phyloP scores from a whole-genome alignment of 35 echinoderm and acorn worm species.

The Diadema setosum region DNA sequence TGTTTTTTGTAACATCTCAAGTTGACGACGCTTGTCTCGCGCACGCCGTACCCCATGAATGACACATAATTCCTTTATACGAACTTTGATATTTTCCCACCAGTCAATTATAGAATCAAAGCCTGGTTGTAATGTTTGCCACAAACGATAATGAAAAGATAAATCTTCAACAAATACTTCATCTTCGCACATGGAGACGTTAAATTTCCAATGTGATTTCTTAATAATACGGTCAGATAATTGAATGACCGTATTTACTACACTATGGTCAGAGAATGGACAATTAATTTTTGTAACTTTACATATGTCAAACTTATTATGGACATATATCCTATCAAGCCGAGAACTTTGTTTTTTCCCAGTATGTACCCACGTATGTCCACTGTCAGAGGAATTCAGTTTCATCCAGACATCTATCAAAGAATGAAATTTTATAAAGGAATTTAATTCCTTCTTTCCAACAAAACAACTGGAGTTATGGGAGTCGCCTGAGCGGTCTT shows the following conservation, averaged over 20 bases:
- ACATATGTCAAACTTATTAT: not conserved
- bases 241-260: not conserved
- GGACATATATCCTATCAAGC: not conserved
- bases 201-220: conserved; percentile 8
- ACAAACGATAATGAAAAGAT: not conserved
- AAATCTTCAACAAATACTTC: not conserved
- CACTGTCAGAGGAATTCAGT: not conserved
- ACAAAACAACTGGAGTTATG: not conserved
- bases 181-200: not conserved
- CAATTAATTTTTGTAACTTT: not conserved
- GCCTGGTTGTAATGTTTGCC: not conserved
- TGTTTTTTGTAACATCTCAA: not conserved
- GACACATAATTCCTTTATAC: not conserved
- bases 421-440: not conserved
- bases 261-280: not conserved
- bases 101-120: not conserved
- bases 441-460: not conserved
- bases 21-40: not conserved
- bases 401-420: not conserved
- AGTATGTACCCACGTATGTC: not conserved
- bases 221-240: not conserved
- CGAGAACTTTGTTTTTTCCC: not conserved
- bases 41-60: not conserved
- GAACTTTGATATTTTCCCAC: not conserved
- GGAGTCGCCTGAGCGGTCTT: not conserved